phyloP scores from a whole-genome alignment of 2,888 invertebrate species.

The Scrobipalpa costella region DNA sequence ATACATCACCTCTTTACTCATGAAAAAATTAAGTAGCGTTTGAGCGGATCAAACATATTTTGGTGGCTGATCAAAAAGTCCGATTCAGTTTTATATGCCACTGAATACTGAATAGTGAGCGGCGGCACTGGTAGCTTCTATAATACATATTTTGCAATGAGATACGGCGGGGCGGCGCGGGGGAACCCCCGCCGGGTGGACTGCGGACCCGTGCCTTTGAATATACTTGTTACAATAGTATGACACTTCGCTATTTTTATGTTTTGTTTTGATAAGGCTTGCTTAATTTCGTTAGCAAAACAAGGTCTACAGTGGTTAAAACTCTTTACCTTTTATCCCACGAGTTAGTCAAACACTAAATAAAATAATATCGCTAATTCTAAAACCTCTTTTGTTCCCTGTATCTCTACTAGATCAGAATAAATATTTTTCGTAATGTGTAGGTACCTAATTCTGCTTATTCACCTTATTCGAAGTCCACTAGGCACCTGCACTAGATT shows the following conservation, averaged over 20 bases:
- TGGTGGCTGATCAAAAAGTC: slow-evolving; percentile 60
- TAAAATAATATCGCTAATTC: too few species aligned
- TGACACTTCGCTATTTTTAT: not conserved
- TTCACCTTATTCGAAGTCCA: not conserved
- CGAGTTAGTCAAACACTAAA: too few species aligned
- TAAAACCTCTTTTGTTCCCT: not conserved
- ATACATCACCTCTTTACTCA: slow-evolving; percentile 35
- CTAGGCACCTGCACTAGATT: slow-evolving; percentile 12
- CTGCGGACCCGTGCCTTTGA: slow-evolving; percentile 16
- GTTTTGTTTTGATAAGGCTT: slow-evolving; percentile 7
- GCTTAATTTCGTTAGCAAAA: not conserved
- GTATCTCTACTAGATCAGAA: not conserved
- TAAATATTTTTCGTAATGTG: not conserved
- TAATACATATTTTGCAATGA: slow-evolving; percentile 58
- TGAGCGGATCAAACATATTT: slow-evolving; percentile 39
- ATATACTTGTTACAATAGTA: slow-evolving; percentile 19
- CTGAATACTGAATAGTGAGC: slow-evolving; percentile 74
- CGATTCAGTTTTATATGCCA: slow-evolving; percentile 64
- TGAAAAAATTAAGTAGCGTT: slow-evolving; percentile 35
- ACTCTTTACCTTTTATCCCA: too few species aligned
- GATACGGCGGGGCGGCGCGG: slow-evolving; percentile 42
- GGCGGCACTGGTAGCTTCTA: slow-evolving; percentile 41
- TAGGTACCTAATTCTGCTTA: not conserved
- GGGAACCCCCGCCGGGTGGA: slow-evolving; percentile 26
- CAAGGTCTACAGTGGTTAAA: not conserved